Percentiles rank a stretch among this genome's conserved stretches.
Conservation (phyloP, 2,113 vertebrate species). For the Bucco capensis region DNA sequence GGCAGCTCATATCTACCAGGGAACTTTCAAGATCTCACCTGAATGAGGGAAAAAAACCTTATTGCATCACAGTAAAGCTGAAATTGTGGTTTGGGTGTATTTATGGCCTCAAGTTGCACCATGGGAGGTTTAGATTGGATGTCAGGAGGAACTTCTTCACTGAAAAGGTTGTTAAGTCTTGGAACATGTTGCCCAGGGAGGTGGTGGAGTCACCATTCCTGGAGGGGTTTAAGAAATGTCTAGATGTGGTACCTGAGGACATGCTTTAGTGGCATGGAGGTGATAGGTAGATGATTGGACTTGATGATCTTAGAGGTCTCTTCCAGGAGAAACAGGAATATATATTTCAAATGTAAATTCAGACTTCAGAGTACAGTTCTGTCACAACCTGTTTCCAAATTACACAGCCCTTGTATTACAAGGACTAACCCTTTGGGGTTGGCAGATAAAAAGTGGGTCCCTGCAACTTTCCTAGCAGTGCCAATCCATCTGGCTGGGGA, state of each 20-base stretch:
- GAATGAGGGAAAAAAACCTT: not conserved
- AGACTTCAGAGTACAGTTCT: not conserved
- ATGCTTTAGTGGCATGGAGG: no score
- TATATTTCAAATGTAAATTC: not conserved
- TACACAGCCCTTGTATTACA: rapidly evolving
- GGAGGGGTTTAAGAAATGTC: no score
- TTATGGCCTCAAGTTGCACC: no score
- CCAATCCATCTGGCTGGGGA: not conserved
- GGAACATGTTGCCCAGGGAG: no score
- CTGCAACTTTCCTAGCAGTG: rapidly evolving
- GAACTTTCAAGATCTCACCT: not conserved
- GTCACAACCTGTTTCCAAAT: not conserved
- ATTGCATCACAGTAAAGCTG: not conserved
- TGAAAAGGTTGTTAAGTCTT: no score
- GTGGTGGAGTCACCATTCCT: no score
- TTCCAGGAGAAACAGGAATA: no score
- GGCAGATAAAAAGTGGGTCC: not conserved
- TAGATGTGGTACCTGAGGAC: no score
- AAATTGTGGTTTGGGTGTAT: not conserved
- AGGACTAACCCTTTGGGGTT: not conserved
- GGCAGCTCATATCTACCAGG: not conserved
- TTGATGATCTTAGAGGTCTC: no score
- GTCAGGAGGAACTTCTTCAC: no score
- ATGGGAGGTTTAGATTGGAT: no score
- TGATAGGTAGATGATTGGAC: no score